These are phyloP conservation scores for Cariama cristata DNA, from an alignment of 2,113 vertebrate species.

Conservation along the genomic window DNA sequence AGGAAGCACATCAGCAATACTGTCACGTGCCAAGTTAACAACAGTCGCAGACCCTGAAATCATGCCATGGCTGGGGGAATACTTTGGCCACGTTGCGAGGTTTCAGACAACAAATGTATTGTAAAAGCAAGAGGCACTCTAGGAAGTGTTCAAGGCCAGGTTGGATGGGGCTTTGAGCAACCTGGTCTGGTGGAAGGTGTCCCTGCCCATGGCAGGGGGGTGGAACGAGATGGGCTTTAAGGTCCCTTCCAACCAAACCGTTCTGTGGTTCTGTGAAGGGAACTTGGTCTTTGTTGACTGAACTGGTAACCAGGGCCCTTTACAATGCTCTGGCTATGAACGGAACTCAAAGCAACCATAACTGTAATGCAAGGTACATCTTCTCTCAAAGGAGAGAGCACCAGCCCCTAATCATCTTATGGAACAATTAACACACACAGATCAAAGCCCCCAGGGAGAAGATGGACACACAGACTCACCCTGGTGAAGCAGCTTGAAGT, in stretches of 20 bases:
- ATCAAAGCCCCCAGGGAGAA: neutral
- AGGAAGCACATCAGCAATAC: neutral
- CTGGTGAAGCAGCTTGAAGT: constrained; percentile 90
- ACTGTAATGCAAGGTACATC: neutral
- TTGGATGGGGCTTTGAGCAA: no score
- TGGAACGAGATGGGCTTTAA: no score
- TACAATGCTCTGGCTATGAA: neutral
- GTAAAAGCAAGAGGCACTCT: neutral
- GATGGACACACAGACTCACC: constrained; percentile 72
- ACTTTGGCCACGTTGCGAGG: neutral
- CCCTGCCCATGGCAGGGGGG: no score
- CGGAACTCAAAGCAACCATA: neutral
- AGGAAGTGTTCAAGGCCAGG: no score
- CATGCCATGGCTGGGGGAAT: neutral
- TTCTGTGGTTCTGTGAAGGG: neutral
- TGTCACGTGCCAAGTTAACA: neutral
- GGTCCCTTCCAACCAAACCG: no score
- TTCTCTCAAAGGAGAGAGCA: neutral
- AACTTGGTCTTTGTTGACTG: neutral
- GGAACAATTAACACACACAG: neutral
- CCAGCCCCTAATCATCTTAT: neutral
- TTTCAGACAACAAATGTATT: neutral
- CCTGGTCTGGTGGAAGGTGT: no score
- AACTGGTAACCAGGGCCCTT: neutral
- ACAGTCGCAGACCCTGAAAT: neutral